phyloP scores from a whole-genome alignment of 2,113 vertebrate genomes.

The Protomyctophum bolini region DNA sequence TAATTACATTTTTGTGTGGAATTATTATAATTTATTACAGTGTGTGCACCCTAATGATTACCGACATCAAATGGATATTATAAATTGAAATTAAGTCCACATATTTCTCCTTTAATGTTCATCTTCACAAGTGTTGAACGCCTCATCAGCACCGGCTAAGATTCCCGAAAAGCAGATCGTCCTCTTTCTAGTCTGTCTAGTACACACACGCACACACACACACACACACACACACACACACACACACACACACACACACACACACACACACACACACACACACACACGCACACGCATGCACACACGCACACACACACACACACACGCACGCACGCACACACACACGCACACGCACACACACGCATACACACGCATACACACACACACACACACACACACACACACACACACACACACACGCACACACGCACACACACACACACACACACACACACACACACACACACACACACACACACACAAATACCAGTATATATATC shows the following conservation, averaged over 20 bases:
- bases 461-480: neutral
- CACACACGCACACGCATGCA: neutral
- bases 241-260: no score
- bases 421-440: neutral
- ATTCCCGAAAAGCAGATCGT: constrained; percentile 32
- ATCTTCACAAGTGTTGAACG: constrained; percentile 71
- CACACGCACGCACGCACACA: neutral
- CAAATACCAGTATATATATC: neutral
- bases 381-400: neutral
- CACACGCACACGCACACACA: no score
- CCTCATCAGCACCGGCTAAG: constrained; percentile 55
- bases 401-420: constrained; percentile 2
- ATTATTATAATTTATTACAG: constrained; percentile 99
- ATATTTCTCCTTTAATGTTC: constrained; percentile 84
- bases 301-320: neutral
- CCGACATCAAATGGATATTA: constrained; percentile 97
- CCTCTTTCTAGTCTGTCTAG: constrained; percentile 27
- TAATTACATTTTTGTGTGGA: constrained; percentile 98
- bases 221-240: no score
- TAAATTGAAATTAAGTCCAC: constrained; percentile 92
- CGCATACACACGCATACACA: neutral
- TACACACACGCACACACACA: no score
- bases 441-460: neutral
- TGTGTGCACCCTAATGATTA: constrained; percentile 96
- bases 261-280: neutral